phyloP scores from a whole-genome alignment of 1,140 invertebrate genomes.

The Neelides sp. region DNA sequence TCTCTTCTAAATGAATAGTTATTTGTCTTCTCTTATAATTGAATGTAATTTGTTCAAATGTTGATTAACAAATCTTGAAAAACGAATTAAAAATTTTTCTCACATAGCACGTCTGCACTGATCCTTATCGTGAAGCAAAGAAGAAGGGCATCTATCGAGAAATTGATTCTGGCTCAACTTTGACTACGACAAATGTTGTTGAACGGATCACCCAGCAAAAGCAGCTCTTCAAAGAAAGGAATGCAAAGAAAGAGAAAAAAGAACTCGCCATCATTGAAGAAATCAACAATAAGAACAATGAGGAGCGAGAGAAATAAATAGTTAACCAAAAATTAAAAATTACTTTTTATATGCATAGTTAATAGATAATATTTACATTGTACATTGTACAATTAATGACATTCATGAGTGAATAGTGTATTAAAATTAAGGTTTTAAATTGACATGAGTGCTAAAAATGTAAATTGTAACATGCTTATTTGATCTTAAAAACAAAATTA shows the following conservation, averaged over 20 bases:
- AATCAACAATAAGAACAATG: no score
- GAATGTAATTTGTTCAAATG: neutral
- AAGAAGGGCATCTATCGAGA: slow-evolving; percentile 55
- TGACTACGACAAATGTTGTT: slow-evolving; percentile 94
- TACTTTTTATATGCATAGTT: no score
- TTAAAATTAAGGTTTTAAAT: no score
- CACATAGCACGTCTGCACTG: slow-evolving; percentile 35
- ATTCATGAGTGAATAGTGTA: no score
- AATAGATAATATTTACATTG: no score
- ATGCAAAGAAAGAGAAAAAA: slow-evolving; percentile 76
- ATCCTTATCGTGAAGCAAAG: slow-evolving; percentile 81
- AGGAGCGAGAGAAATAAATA: no score
- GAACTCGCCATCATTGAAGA: no score
- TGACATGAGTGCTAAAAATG: no score
- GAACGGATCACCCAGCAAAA: slow-evolving; percentile 88
- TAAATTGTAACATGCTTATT: no score
- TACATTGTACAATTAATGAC: no score
- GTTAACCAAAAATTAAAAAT: no score
- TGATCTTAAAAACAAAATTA: no score
- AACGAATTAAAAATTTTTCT: slow-evolving; percentile 36
- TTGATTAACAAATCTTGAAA: slow-evolving; percentile 40
- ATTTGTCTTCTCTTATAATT: neutral
- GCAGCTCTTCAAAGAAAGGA: slow-evolving; percentile 69
- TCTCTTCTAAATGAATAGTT: slow-evolving; percentile 32
- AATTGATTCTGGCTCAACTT: slow-evolving; percentile 70